Evolutionary conservation across 1,140 invertebrate species (phyloP).

Genomic region (Drosophila willistoni): DNA sequence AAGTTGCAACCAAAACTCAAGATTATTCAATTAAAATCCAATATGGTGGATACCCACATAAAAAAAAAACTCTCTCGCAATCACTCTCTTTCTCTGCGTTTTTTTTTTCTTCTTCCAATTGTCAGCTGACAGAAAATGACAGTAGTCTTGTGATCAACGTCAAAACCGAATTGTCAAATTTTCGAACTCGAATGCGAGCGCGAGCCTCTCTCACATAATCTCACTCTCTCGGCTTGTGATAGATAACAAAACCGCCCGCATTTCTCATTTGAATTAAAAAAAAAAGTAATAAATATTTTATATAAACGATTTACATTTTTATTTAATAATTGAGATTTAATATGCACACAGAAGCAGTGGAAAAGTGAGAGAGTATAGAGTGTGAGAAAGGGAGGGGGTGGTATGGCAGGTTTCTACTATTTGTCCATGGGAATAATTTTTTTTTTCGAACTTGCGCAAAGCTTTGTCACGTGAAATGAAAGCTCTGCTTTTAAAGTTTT

Average conservation of each 20-base stretch:
- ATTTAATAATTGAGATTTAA: neutral
- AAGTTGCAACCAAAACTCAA: neutral
- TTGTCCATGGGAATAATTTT: slow-evolving; percentile 31
- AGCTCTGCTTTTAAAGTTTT: slow-evolving; percentile 68
- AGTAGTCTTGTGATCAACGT: slow-evolving; percentile 76
- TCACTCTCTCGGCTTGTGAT: slow-evolving; percentile 14
- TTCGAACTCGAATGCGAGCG: slow-evolving; percentile 67
- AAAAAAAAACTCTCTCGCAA: slow-evolving; percentile 3
- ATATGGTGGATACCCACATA: slow-evolving; percentile 52
- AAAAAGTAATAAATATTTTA: slow-evolving; percentile 1
- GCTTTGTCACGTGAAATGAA: slow-evolving; percentile 77
- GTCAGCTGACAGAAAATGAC: slow-evolving; percentile 75
- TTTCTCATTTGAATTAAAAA: neutral
- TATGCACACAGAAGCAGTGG: neutral
- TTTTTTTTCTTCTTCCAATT: slow-evolving; percentile 59
- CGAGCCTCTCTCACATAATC: slow-evolving; percentile 23
- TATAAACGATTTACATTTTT: neutral
- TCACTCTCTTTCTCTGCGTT: neutral
- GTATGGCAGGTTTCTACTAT: neutral
- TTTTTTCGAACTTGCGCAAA: slow-evolving; percentile 71
- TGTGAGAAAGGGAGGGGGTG: slow-evolving; percentile 2
- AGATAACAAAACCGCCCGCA: slow-evolving; percentile 4
- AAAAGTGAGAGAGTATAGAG: slow-evolving; percentile 15
- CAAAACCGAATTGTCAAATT: slow-evolving; percentile 73
- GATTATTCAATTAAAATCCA: slow-evolving; percentile 42